A percentile compares a stretch with the other conserved stretches of the same genome.
phyloP scores from a whole-genome alignment of 2,888 invertebrate species.

The Clanis bilineata region DNA sequence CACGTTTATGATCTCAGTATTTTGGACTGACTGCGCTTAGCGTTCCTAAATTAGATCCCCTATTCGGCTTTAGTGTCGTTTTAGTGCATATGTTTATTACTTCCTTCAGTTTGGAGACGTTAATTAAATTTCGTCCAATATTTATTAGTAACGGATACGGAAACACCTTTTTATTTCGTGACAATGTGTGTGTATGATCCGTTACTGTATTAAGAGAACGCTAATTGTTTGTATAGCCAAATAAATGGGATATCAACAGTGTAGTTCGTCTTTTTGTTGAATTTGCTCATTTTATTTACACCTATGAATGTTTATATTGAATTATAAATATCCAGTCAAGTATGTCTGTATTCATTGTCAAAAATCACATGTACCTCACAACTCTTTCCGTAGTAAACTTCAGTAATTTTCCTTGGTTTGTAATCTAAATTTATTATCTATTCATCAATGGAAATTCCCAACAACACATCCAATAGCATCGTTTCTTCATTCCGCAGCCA shows the following conservation, averaged over 20 bases:
- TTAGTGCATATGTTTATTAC: slow-evolving; percentile 4
- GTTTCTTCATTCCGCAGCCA: neutral
- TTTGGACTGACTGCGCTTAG: slow-evolving; percentile 5
- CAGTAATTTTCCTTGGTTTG: too few relatives aligned
- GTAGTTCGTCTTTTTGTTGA: too few relatives aligned
- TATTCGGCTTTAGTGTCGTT: slow-evolving; percentile 1
- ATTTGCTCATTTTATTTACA: too few relatives aligned
- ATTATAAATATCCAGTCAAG: too few relatives aligned
- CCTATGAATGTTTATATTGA: too few relatives aligned
- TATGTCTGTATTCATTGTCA: too few relatives aligned
- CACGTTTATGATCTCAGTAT: neutral
- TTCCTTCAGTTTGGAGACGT: slow-evolving; percentile 9
- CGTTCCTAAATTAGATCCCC: slow-evolving; percentile 6
- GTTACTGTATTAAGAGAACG: neutral
- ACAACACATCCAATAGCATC: neutral
- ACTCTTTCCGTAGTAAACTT: too few relatives aligned
- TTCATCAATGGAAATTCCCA: neutral
- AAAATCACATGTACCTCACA: too few relatives aligned
- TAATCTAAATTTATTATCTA: neutral
- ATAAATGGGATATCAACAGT: neutral
- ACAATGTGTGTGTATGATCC: neutral
- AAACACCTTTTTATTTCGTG: slow-evolving; percentile 8
- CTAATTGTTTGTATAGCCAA: neutral
- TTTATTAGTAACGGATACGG: slow-evolving; percentile 7
- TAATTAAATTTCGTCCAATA: slow-evolving; percentile 5